Conservation (phyloP, 35 echinoderm and acorn worm species). For the Ophiothrix spiculata region DNA sequence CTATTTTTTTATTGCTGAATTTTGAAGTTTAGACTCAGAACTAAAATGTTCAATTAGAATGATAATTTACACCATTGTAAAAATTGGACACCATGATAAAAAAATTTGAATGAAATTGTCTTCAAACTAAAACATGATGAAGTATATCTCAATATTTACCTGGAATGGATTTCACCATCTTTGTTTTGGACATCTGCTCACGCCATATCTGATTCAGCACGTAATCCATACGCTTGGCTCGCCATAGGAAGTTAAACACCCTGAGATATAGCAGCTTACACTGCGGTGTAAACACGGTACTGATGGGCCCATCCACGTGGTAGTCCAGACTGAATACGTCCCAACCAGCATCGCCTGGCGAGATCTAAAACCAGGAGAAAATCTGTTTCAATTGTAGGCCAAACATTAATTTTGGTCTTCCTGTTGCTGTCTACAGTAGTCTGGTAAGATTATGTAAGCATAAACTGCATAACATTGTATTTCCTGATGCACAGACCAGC, state of each 20-base stretch:
- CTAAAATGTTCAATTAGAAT: no score
- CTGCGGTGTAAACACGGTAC: constrained; percentile 84
- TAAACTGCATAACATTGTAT: no score
- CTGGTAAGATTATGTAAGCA: constrained; percentile 88
- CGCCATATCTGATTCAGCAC: constrained; percentile 87
- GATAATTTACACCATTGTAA: no score
- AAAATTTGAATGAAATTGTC: no score
- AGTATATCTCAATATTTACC: constrained; percentile 45
- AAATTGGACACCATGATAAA: no score
- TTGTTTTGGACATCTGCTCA: constrained; percentile 73
- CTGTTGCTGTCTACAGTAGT: constrained; percentile 82
- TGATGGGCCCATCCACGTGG: constrained; percentile 94
- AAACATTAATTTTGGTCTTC: no score
- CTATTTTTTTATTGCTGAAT: no score
- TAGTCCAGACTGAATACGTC: constrained; percentile 99
- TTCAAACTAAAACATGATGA: no score
- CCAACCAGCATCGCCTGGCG: constrained; percentile 96
- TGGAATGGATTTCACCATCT: constrained; percentile 57
- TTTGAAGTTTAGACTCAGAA: no score
- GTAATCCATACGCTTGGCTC: constrained; percentile 98
- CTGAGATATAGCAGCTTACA: constrained; percentile 94
- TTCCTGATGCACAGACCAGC: no score
- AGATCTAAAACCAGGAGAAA: constrained; percentile 50
- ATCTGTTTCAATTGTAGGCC: no score
- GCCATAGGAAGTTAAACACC: constrained; percentile 97